phyloP scores from a whole-genome alignment of 1,140 invertebrate genomes.

The Lordiphosa clarofinis region DNA sequence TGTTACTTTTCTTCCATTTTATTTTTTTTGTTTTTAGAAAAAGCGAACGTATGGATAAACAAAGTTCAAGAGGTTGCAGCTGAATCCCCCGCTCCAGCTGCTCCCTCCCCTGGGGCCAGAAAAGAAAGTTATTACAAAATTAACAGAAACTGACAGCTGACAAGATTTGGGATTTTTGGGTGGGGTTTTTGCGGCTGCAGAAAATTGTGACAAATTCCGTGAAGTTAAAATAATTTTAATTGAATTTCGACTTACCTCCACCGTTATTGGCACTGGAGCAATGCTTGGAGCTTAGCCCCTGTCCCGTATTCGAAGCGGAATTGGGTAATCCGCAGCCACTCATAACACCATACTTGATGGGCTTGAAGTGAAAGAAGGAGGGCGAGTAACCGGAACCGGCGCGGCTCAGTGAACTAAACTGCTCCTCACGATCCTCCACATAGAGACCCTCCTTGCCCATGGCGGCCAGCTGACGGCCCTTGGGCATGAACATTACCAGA shows the following conservation, averaged over 20 bases:
- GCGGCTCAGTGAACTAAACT: slow-evolving; percentile 87
- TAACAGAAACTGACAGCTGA: slow-evolving; percentile 62
- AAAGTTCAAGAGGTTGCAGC: slow-evolving; percentile 69
- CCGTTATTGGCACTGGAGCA: slow-evolving; percentile 82
- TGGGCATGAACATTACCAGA: slow-evolving; percentile 95
- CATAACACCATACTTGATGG: slow-evolving; percentile 86
- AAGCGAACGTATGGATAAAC: slow-evolving; percentile 62
- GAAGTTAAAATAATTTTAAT: neutral
- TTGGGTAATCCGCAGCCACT: slow-evolving; percentile 78
- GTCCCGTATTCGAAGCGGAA: slow-evolving; percentile 74
- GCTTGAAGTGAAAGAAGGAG: slow-evolving; percentile 95
- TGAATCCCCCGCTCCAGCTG: slow-evolving; percentile 1
- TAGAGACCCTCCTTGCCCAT: slow-evolving; percentile 91
- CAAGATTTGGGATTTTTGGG: slow-evolving; percentile 20
- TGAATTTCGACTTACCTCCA: slow-evolving; percentile 81
- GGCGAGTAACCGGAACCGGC: slow-evolving; percentile 92
- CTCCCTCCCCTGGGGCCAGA: slow-evolving; percentile 55
- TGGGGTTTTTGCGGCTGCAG: slow-evolving; percentile 14
- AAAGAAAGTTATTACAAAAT: slow-evolving; percentile 77
- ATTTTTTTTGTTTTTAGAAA: slow-evolving; percentile 61
- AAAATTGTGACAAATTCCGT: slow-evolving; percentile 61
- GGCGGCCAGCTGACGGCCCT: slow-evolving; percentile 93
- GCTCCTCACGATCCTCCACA: slow-evolving; percentile 88
- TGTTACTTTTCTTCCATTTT: slow-evolving; percentile 5
- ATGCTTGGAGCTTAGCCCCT: slow-evolving; percentile 72